Evolutionary conservation across 2,888 invertebrate genomes (phyloP).

Genomic region (Thymelicus sylvestris): DNA sequence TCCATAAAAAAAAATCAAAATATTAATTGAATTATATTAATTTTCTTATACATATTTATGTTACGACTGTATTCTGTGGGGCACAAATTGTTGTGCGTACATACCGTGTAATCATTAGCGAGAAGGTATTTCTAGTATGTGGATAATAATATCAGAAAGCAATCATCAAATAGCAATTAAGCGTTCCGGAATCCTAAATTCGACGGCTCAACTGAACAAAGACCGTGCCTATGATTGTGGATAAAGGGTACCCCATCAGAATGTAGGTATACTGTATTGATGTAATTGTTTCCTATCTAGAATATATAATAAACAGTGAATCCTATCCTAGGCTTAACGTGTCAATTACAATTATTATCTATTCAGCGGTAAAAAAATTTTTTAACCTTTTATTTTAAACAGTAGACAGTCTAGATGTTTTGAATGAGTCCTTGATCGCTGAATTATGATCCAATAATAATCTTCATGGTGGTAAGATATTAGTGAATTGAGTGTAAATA

Average conservation of each 20-base stretch:
- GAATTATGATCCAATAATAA: too few relatives aligned
- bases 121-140: conserved; percentile 31
- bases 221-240: conserved; percentile 11
- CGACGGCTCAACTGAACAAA: conserved; percentile 26
- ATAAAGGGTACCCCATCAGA: conserved; percentile 3
- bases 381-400: too few relatives aligned
- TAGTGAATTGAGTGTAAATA: too few relatives aligned
- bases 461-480: too few relatives aligned
- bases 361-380: too few relatives aligned
- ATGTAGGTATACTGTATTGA: background rate
- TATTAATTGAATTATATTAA: too few relatives aligned
- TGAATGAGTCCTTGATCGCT: too few relatives aligned
- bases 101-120: conserved; percentile 27
- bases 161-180: conserved; percentile 39
- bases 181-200: conserved; percentile 35
- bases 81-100: conserved; percentile 6
- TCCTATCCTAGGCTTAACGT: too few relatives aligned
- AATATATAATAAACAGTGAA: too few relatives aligned
- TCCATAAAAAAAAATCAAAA: too few relatives aligned
- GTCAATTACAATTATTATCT: too few relatives aligned
- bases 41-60: background rate
- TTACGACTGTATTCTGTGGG: background rate
- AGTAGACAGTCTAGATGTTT: too few relatives aligned
- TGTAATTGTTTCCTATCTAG: background rate
- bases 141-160: conserved; percentile 36